A percentile compares a stretch with the other conserved stretches of the same genome.
Conservation (phyloP, 2,113 vertebrate species). For the Crotalus horridus region DNA sequence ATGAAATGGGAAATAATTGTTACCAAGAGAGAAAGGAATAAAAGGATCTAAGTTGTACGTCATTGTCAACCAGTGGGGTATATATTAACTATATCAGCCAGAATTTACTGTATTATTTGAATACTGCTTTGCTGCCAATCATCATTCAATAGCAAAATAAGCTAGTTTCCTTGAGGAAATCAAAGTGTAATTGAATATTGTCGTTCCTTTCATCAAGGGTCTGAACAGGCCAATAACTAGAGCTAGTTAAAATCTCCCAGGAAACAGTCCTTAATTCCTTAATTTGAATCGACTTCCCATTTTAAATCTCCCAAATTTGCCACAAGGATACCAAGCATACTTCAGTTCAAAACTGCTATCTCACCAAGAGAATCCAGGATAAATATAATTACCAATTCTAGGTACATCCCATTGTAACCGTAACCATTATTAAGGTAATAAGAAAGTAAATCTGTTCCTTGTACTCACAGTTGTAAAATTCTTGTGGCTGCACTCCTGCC, state of each 20-base stretch:
- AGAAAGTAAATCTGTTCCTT: slow-evolving; percentile 24
- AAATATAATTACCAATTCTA: background rate
- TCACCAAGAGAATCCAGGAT: background rate
- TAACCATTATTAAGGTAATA: background rate
- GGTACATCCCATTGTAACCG: background rate
- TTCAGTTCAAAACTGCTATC: background rate
- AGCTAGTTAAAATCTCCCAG: background rate
- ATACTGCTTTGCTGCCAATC: background rate
- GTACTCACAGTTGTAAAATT: slow-evolving; percentile 98
- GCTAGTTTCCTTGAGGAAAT: background rate
- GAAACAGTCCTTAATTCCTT: background rate
- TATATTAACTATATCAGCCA: background rate
- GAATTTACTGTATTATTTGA: background rate
- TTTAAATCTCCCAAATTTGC: background rate
- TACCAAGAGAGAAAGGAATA: background rate
- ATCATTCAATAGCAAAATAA: background rate
- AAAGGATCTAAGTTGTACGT: background rate
- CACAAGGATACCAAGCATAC: background rate
- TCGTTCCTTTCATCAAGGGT: background rate
- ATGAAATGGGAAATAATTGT: background rate
- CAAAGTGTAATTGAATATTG: background rate
- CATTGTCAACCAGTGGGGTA: background rate
- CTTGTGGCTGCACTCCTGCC: slow-evolving; percentile 85
- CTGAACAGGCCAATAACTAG: background rate
- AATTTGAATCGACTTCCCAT: background rate